A percentile compares a stretch with the other conserved stretches of the same genome.
Evolutionary conservation across 1,140 invertebrate species (phyloP).

Genomic region (Drosophila bocqueti): DNA sequence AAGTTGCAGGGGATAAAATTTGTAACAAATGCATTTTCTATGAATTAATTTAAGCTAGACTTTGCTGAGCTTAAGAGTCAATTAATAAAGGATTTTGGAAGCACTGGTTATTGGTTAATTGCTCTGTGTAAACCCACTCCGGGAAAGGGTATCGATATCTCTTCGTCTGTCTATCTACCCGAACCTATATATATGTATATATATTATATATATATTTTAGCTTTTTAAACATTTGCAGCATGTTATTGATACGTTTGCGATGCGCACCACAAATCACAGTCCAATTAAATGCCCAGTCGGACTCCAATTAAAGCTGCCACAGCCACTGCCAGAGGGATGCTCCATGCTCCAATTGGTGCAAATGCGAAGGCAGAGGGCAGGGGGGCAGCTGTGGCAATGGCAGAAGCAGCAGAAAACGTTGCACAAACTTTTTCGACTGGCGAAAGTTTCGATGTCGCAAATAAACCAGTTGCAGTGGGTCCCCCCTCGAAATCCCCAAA

Average conservation of each 20-base stretch:
- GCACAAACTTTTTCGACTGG: conserved; percentile 68
- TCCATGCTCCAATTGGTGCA: conserved; percentile 26
- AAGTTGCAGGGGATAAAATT: background rate
- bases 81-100: background rate
- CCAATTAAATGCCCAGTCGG: conserved; percentile 76
- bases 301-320: conserved; percentile 73
- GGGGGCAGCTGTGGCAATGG: background rate
- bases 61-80: background rate
- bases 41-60: background rate
- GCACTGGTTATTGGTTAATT: background rate
- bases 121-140: background rate
- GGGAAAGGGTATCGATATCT: background rate
- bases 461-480: conserved; percentile 47
- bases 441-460: conserved; percentile 66
- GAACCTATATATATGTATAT: no score
- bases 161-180: no score
- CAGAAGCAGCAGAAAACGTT: conserved; percentile 43
- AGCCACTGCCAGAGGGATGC: conserved; percentile 30
- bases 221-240: conserved; percentile 21
- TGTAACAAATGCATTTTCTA: background rate
- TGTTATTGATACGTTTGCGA: conserved; percentile 70
- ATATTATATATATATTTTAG: background rate
- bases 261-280: conserved; percentile 76
- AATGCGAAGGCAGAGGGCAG: background rate
- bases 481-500: background rate